Evolutionary conservation across 2,113 vertebrate species (phyloP), one percentile per base, ranked within the genome.

Genomic region (Alouatta palliata): DNA sequence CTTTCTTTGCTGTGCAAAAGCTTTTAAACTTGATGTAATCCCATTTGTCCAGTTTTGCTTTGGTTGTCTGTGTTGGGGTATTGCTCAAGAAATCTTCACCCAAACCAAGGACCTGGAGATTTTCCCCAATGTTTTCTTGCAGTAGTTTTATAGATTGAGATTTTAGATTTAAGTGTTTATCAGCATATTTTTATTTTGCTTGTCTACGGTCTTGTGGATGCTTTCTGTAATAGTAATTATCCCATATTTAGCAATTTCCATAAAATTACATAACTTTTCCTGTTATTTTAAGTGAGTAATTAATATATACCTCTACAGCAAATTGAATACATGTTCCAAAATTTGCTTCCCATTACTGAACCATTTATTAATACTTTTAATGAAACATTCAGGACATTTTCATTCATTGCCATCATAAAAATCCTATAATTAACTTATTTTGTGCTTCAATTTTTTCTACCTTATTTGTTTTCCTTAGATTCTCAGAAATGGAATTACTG

Each of bases 341-440:
- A 79, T 70, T 52, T 79, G 20, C 21, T 56, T 45, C 49, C 21
- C 6, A 11, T 90, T 87, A 58, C 4, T 58, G 85, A 84, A 76
- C 7, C 3, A 27, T 27, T 86, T 11, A 35, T 4, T 30, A 61
- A 12, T 61, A 61, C 58, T 92, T 45, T 14, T 32, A 76, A 70
- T 70, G 11, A 3, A 71, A 76, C 9, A 77, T 88, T 79, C 70
- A 25, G 20, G 6, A 70, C 8, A 3, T 71, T 92, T 89, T 94
- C 20, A 77, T n/a, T 90, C 95, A 30, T 76, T 92, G 6, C 5
- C 77, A 14, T 49, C 70, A 80, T 54, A 97, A 90, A 94, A 71
- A 92, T 80, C 32, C 17, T 85, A 2, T 17, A 90, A 47, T 47
- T 49, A 90, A 92, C 27, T 83, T 61, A 52, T 21, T 90, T 49